Evolutionary conservation across 2,113 vertebrate species (phyloP).

Genomic region (Eleginops maclovinus): DNA sequence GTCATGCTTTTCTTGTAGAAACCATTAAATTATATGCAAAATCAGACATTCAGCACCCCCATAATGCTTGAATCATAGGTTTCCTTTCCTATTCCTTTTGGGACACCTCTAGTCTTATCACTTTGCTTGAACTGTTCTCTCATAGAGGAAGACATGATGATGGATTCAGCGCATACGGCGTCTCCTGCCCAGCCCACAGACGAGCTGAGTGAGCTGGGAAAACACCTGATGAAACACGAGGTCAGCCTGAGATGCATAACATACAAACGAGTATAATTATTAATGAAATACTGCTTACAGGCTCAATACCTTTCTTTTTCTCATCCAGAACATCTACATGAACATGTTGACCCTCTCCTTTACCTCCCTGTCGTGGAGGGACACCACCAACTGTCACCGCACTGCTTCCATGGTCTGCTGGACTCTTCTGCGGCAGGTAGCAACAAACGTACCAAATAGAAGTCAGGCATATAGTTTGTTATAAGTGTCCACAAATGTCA

Average conservation of each 20-base stretch:
- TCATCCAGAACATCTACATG: slow-evolving; percentile 89
- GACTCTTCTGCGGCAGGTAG: slow-evolving; percentile 93
- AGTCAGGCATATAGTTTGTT: too few species aligned
- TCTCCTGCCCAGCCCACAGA: slow-evolving; percentile 70
- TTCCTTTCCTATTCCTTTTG: too few species aligned
- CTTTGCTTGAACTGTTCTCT: slow-evolving; percentile 39
- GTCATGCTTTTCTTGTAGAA: too few species aligned
- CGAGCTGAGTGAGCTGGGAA: slow-evolving; percentile 94
- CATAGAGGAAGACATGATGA: slow-evolving; percentile 95
- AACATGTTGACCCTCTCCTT: slow-evolving; percentile 91
- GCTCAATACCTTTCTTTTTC: neutral
- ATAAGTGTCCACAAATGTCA: neutral
- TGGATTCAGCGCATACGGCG: slow-evolving; percentile 82
- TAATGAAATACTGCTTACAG: neutral
- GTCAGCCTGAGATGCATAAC: slow-evolving; percentile 67
- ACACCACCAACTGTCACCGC: slow-evolving; percentile 93
- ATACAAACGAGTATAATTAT: neutral
- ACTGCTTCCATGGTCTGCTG: slow-evolving; percentile 94
- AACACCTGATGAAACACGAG: slow-evolving; percentile 92
- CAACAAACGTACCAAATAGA: neutral
- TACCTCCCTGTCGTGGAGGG: slow-evolving; percentile 94
- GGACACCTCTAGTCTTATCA: neutral
- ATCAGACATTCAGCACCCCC: too few species aligned
- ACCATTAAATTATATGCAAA: too few species aligned
- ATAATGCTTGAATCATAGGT: too few species aligned